Evolutionary conservation across 2,113 vertebrate species (phyloP), one percentile per base, ranked within the genome.

Genomic region (Pogonocichla stellata): DNA sequence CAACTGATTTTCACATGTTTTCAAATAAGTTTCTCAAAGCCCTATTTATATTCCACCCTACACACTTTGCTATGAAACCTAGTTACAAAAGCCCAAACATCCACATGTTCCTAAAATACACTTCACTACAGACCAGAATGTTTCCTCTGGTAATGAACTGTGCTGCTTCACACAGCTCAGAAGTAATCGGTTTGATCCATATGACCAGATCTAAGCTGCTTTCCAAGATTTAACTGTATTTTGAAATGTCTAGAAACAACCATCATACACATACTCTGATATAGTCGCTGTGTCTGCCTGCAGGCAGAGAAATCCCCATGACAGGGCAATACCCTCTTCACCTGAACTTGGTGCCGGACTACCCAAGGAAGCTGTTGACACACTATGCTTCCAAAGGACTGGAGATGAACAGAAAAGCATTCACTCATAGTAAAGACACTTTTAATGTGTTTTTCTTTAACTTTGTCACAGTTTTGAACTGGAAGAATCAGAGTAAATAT

Each of bases 271-370:
- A 36, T 12, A 40, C 43, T 34, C 33, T 0, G 0, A 51, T 34
- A 80, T 0, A 1, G 60, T 45, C 4, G 2, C n/a, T 38, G 23
- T 23, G 23, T 22, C 47, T 80, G 14, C 36, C 60, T 43, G 22
- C 33, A 71, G 58, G 19, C 60, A 86, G 31, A 84, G 50, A 77
- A 75, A 71, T 1, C 3, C 24, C 38, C 22, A 19, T 0, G 28
- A 29, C 33, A 53, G 22, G 50, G 29, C 31, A 43, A 38, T 8
- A 51, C 4, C 4, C 22, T 33, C 2, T 1, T 38, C 2, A 1
- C 34, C 15, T 45, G 31, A 84, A 51, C 29, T 58, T 0, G 0
- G 31, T 0, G 1, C n/a, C 0, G 0, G 38, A 60, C 25, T 1
- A 1, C 10, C 18, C 1, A 1, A 77, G 38, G 19, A 50, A 29